Percentiles rank a stretch among this genome's conserved stretches.
Evolutionary conservation across 1,140 invertebrate species (phyloP).

Genomic region (Mactra quadrangularis): DNA sequence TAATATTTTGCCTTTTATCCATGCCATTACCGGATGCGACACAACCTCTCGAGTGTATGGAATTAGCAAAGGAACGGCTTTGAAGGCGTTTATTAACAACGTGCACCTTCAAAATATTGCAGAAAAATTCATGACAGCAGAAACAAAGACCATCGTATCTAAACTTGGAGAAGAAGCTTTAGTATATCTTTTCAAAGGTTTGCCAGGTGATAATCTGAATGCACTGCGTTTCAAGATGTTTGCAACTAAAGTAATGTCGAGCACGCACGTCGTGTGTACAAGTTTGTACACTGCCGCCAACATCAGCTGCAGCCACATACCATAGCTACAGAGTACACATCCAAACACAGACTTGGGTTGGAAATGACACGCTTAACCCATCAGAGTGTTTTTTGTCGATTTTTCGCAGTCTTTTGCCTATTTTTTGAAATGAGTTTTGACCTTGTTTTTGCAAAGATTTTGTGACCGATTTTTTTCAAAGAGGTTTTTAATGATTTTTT

Average conservation of each 20-base stretch:
- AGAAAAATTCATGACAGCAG: background rate
- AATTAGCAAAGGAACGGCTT: slow-evolving; percentile 28
- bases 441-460: too few species aligned
- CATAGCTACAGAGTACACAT: slow-evolving; percentile 28
- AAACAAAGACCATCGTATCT: background rate
- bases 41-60: slow-evolving; percentile 52
- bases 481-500: too few species aligned
- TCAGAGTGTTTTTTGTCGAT: background rate
- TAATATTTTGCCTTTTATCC: slow-evolving; percentile 7
- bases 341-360: slow-evolving; percentile 47
- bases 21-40: slow-evolving; percentile 62
- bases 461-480: too few species aligned
- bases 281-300: slow-evolving; percentile 39
- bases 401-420: too few species aligned
- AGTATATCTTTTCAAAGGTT: background rate
- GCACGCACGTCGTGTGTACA: slow-evolving; percentile 11
- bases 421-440: too few species aligned
- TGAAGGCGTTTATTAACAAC: background rate
- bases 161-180: background rate
- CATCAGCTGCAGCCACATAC: slow-evolving; percentile 16
- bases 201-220: background rate
- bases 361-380: background rate
- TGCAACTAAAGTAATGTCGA: background rate
- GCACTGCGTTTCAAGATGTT: background rate
- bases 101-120: background rate